Percentiles rank a stretch among this genome's conserved stretches.
These are phyloP conservation scores for Euphonia xanthogaster DNA, from an alignment of 2,797 vertebrate genomes.

Conservation along the genomic window DNA sequence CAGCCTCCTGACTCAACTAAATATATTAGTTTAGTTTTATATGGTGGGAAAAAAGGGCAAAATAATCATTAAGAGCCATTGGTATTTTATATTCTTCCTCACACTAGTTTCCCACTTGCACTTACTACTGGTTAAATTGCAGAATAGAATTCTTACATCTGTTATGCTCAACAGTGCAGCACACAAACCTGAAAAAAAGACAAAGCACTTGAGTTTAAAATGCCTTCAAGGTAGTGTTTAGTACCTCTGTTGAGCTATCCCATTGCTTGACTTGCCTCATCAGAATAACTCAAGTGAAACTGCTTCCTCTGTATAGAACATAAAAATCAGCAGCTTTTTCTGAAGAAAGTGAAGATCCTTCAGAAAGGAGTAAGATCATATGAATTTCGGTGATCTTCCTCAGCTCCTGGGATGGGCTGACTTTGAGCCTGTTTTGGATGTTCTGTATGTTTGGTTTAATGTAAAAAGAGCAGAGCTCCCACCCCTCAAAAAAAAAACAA, in stretches of 20 bases:
- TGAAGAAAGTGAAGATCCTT: background rate
- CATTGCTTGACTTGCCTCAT: background rate
- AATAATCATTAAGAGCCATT: background rate
- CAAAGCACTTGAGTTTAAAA: background rate
- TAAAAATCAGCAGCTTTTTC: background rate
- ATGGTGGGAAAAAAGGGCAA: background rate
- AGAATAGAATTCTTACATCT: background rate
- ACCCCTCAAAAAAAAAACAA: background rate
- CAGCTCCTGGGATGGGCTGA: background rate
- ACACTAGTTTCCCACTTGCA: background rate
- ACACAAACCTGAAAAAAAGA: background rate
- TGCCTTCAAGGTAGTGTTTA: background rate
- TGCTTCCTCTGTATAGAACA: background rate
- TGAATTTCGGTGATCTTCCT: background rate
- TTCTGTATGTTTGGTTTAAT: background rate
- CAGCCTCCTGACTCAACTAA: background rate
- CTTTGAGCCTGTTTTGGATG: background rate
- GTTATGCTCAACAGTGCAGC: background rate
- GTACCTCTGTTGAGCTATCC: background rate
- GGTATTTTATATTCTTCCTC: background rate
- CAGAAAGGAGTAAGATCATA: background rate
- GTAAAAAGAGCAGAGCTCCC: background rate
- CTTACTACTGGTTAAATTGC: background rate
- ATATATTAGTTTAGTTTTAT: background rate
- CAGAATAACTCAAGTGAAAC: background rate